Conservation (phyloP, 2,888 invertebrate species). For the Coenonympha arcania region DNA sequence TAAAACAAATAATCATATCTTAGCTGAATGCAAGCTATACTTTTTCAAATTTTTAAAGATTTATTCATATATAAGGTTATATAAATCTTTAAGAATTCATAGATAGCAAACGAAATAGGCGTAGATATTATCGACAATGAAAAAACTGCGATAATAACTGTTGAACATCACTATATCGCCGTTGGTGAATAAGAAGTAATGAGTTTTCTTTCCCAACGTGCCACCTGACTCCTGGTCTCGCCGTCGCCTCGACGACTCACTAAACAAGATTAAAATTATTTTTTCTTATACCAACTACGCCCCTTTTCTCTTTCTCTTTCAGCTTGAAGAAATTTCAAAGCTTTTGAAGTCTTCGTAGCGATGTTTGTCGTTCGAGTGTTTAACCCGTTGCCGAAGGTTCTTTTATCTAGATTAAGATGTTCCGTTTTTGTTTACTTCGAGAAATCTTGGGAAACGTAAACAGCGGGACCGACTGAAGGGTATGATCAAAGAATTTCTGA, state of each 20-base stretch:
- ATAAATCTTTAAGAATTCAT: too few relatives aligned
- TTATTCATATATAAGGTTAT: too few relatives aligned
- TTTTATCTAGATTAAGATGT: slow-evolving; percentile 34
- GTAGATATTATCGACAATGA: not conserved
- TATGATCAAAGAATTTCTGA: slow-evolving; percentile 29
- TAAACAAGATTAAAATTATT: slow-evolving; percentile 67
- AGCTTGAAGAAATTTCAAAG: slow-evolving; percentile 32
- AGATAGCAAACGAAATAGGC: too few relatives aligned
- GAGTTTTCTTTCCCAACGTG: slow-evolving; percentile 67
- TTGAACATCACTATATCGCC: slow-evolving; percentile 40
- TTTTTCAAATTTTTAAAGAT: too few relatives aligned
- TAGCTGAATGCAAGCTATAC: too few relatives aligned
- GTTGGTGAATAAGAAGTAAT: slow-evolving; percentile 67
- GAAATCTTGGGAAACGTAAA: slow-evolving; percentile 29
- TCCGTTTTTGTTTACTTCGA: slow-evolving; percentile 31
- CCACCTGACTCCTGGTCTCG: slow-evolving; percentile 62
- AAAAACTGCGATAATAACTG: not conserved
- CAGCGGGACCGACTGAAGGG: slow-evolving; percentile 27
- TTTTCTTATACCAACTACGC: slow-evolving; percentile 39
- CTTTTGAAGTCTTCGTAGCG: slow-evolving; percentile 32
- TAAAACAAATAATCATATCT: too few relatives aligned
- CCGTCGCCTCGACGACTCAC: slow-evolving; percentile 52
- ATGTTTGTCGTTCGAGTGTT: slow-evolving; percentile 36
- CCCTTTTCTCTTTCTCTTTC: slow-evolving; percentile 35
- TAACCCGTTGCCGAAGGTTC: slow-evolving; percentile 33